Evolutionary conservation across 1,140 invertebrate genomes (phyloP), one percentile per base, ranked within the genome.

Genomic region (Dreissena rostriformis): DNA sequence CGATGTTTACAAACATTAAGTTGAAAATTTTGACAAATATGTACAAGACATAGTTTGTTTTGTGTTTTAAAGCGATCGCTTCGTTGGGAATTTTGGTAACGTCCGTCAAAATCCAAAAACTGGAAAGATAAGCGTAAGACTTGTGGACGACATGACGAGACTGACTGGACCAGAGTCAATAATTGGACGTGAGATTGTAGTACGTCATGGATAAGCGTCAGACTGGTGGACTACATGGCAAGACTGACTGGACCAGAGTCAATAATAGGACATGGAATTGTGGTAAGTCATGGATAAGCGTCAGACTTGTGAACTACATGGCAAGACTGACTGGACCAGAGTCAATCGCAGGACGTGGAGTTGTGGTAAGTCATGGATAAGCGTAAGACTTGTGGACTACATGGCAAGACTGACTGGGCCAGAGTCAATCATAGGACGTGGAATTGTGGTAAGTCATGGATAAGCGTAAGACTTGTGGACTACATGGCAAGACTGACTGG

Each of bases 31-130:
- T 57, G 19, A 57, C 12, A 12, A 57, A 14, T 14, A 57, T 14
- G 19, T 57, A 14, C 53, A 12, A 57, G 12, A 57, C 53, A 61
- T 49, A 70, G 53, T n/a, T n/a, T n/a, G n/a, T n/a, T 79, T 65
- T 75, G 52, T n/a, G n/a, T n/a, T n/a, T n/a, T n/a, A n/a, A n/a
- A 67, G 66, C 61, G 39, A 0, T 49, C 82, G 86, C 26, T 98
- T 99, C 91, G 96, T 97, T 29, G 98, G 98, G 17, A 98, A 99
- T 93, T 94, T 99, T 52, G 98, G 98, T 17, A 98, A 98, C 91
- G 95, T 98, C 61, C 92, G 94, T 22, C 96, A 96, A 10, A 94
- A 96, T 85, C 91, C 51, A 24, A 19, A n/a, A 15, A 49, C n/a
- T 61, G 90, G 90, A 12, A 81, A 67, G 24, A 84, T 85, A n/a